phyloP scores from a whole-genome alignment of 2,113 vertebrate genomes.

The Phrynosoma blainvillii region DNA sequence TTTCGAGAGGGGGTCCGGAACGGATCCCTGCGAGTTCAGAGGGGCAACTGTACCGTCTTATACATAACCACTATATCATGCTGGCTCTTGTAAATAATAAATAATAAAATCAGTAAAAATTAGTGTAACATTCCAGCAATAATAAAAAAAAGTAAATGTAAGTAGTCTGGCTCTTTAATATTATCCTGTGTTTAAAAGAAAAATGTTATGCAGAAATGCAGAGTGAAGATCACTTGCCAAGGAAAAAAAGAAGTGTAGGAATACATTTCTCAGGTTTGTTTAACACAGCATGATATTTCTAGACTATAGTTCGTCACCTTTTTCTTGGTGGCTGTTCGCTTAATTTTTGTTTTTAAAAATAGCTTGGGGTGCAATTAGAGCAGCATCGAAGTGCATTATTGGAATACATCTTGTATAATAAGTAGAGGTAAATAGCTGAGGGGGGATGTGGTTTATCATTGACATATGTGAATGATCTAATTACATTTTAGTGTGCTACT shows the following conservation, averaged over 20 bases:
- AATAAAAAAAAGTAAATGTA: neutral
- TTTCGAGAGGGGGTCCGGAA: no score
- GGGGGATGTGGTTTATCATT: neutral
- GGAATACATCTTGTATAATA: conserved; percentile 39
- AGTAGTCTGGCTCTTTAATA: neutral
- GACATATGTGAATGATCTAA: neutral
- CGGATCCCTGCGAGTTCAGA: no score
- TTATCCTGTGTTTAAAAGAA: neutral
- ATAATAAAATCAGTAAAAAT: no score
- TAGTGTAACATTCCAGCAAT: neutral
- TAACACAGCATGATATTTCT: conserved; percentile 47
- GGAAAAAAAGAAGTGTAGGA: conserved; percentile 23
- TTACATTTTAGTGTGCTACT: neutral
- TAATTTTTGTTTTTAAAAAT: conserved; percentile 7
- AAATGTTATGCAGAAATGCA: conserved; percentile 23
- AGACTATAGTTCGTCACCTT: conserved; percentile 11
- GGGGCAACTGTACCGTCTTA: no score
- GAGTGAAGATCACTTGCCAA: neutral
- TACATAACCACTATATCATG: no score
- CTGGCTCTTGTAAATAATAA: no score
- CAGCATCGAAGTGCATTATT: conserved; percentile 2
- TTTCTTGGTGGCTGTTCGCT: neutral
- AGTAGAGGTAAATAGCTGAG: neutral
- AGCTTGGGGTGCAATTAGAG: conserved; percentile 25
- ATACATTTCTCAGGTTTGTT: conserved; percentile 6